phyloP scores from a whole-genome alignment of 2,888 invertebrate species.

The Caenorhabditis angaria region DNA sequence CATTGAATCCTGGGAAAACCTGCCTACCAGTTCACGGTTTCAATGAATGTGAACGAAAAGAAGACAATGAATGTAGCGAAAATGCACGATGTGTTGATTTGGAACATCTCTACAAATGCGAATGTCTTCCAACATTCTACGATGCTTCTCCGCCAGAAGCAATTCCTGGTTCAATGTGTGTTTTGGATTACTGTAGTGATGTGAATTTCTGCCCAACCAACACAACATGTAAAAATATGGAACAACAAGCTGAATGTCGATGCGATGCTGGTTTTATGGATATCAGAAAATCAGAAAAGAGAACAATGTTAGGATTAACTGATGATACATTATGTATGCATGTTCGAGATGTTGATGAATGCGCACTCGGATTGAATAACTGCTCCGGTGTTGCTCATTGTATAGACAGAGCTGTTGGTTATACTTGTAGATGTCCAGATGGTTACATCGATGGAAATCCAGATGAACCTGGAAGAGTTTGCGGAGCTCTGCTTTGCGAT shows the following conservation, averaged over 20 bases:
- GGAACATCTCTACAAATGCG: conserved; percentile 71
- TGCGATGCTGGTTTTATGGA: conserved; percentile 88
- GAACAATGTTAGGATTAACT: conserved; percentile 59
- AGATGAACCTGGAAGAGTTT: conserved; percentile 68
- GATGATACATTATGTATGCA: conserved; percentile 66
- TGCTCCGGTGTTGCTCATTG: conserved; percentile 71
- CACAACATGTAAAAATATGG: conserved; percentile 89
- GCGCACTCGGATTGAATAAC: conserved; percentile 71
- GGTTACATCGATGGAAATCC: conserved; percentile 70
- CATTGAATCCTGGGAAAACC: conserved; percentile 66
- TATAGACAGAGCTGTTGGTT: conserved; percentile 67
- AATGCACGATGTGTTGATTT: conserved; percentile 71
- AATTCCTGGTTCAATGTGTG: conserved; percentile 62
- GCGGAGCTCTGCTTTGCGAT: conserved; percentile 69
- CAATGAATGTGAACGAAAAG: conserved; percentile 70
- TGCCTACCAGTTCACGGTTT: conserved; percentile 68
- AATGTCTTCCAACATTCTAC: conserved; percentile 67
- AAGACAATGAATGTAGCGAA: conserved; percentile 63
- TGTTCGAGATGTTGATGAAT: conserved; percentile 70
- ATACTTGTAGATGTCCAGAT: conserved; percentile 69
- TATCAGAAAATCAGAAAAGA: conserved; percentile 63
- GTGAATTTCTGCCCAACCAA: conserved; percentile 86
- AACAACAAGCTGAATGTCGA: conserved; percentile 88
- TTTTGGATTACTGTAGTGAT: conserved; percentile 70
- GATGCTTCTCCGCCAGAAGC: conserved; percentile 67